These are phyloP conservation scores for Orius insidiosus DNA, from an alignment of 1,140 invertebrate genomes.

Conservation along the genomic window DNA sequence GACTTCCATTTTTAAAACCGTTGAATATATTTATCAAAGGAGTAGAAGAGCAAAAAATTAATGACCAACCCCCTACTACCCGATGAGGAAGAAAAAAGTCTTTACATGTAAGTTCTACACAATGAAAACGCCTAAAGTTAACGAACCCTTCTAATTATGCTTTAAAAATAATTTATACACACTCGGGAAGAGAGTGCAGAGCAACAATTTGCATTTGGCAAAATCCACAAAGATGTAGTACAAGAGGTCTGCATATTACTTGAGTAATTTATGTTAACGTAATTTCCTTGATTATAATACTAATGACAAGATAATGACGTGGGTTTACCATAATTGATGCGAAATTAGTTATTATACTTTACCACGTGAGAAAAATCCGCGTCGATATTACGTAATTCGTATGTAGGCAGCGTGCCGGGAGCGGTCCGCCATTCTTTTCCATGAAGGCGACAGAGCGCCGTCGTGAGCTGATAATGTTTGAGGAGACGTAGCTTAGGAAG, in stretches of 20 bases:
- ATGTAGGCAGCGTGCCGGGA: constrained; percentile 13
- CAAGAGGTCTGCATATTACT: background rate
- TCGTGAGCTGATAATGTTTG: constrained; percentile 22
- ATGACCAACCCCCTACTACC: too few species aligned
- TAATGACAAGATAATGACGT: background rate
- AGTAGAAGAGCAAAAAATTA: too few species aligned
- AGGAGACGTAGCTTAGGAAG: constrained; percentile 18
- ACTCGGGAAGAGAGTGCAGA: background rate
- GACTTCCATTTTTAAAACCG: too few species aligned
- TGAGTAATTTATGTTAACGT: background rate
- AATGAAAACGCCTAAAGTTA: too few species aligned
- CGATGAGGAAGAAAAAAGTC: too few species aligned
- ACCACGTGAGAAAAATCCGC: constrained; percentile 25
- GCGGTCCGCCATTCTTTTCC: constrained; percentile 17
- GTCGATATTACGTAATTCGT: constrained; percentile 22
- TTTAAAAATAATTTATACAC: too few species aligned
- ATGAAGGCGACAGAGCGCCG: constrained; percentile 20
- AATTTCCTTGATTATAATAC: background rate
- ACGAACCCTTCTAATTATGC: too few species aligned
- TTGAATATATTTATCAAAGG: too few species aligned
- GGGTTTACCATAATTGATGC: background rate
- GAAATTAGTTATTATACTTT: background rate
- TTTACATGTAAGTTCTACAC: too few species aligned
- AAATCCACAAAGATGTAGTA: background rate
- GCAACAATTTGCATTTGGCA: background rate